Conservation (phyloP, 2,113 vertebrate species). For the Mormyrus iriodes region DNA sequence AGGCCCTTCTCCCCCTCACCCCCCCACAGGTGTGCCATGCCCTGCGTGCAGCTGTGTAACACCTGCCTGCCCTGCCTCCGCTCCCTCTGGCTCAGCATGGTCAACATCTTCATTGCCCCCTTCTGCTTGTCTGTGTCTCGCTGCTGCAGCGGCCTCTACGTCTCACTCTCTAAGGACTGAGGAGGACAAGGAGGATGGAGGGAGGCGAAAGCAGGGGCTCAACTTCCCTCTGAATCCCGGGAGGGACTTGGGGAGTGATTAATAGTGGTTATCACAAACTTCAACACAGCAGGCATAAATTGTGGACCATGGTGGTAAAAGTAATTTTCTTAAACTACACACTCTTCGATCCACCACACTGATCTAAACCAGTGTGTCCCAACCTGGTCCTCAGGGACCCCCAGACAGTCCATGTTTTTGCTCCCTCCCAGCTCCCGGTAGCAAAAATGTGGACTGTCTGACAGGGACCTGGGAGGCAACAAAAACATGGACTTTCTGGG, state of each 20-base stretch:
- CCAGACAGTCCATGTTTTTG: neutral
- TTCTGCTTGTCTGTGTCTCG: conserved; percentile 59
- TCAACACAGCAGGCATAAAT: neutral
- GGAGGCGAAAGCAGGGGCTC: neutral
- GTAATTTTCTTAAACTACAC: neutral
- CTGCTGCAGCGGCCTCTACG: conserved; percentile 52
- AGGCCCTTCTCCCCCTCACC: neutral
- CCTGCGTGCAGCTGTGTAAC: conserved; percentile 63
- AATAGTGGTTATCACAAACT: neutral
- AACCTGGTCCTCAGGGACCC: neutral
- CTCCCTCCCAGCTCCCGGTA: neutral
- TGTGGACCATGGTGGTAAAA: neutral
- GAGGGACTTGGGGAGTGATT: neutral
- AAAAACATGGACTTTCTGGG: neutral
- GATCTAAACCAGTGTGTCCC: neutral
- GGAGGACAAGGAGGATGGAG: neutral
- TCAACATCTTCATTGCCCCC: conserved; percentile 59
- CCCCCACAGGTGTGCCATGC: conserved; percentile 60
- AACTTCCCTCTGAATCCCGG: too few relatives aligned
- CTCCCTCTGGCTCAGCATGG: conserved; percentile 55
- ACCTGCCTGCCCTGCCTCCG: conserved; percentile 62
- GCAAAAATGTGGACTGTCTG: neutral
- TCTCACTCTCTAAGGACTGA: conserved; percentile 40
- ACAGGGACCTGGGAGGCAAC: neutral
- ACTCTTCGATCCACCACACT: neutral